phyloP scores from a whole-genome alignment of 2,797 vertebrate species.

The Peromyscus attwateri region DNA sequence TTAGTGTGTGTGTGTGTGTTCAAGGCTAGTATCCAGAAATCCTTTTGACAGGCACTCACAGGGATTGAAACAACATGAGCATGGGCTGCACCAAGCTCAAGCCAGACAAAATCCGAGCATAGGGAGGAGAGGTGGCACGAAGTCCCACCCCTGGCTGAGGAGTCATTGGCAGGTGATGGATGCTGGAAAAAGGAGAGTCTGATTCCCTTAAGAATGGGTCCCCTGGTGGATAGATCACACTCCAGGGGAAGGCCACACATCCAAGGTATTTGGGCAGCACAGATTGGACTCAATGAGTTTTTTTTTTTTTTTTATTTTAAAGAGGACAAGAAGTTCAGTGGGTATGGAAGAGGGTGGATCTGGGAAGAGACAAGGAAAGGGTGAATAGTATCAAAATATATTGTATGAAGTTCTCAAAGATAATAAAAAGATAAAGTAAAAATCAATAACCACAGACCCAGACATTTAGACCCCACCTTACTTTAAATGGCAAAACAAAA shows the following conservation, averaged over 20 bases:
- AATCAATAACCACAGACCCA: constrained; percentile 25
- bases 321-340: neutral
- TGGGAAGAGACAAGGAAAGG: neutral
- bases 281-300: neutral
- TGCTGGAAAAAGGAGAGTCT: neutral
- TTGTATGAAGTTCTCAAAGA: neutral
- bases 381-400: neutral
- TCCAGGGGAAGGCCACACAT: no score
- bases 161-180: neutral
- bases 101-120: neutral
- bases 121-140: neutral
- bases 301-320: no score
- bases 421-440: neutral
- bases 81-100: neutral
- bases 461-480: neutral
- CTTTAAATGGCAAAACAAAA: constrained; percentile 68
- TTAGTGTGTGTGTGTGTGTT: neutral
- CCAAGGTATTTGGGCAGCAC: neutral
- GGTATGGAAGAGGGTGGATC: neutral
- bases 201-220: neutral
- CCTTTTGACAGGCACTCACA: neutral
- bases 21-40: neutral
- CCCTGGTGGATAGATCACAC: neutral
- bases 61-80: neutral
- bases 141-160: neutral